These are phyloP conservation scores for Malurus melanocephalus DNA, from an alignment of 2,113 vertebrate genomes.

Conservation along the genomic window DNA sequence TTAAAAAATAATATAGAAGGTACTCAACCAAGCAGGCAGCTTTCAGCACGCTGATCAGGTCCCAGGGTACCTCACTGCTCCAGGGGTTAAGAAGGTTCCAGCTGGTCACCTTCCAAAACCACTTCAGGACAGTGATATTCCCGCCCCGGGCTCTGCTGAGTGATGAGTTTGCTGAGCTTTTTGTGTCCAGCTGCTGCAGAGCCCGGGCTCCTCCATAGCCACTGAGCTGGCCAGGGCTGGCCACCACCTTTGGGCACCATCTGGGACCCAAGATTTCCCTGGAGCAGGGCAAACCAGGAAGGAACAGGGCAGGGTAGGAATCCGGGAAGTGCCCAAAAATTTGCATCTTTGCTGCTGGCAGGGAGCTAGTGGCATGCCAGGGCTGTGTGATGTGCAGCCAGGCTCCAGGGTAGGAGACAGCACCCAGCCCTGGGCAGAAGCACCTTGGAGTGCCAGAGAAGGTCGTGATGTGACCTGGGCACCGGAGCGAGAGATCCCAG, in stretches of 20 bases:
- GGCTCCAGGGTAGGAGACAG: neutral
- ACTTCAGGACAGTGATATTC: neutral
- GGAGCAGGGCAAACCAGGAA: neutral
- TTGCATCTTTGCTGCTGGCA: neutral
- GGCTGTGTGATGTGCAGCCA: neutral
- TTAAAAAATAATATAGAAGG: neutral
- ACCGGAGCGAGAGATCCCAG: neutral
- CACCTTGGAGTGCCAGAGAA: neutral
- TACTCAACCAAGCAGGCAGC: neutral
- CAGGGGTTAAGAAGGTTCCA: neutral
- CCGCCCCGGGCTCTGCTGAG: neutral
- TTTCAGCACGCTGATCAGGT: neutral
- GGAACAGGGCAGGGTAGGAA: neutral
- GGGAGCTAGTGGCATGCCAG: neutral
- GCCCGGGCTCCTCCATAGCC: neutral
- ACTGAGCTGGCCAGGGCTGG: neutral
- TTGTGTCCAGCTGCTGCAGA: neutral
- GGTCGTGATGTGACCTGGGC: neutral
- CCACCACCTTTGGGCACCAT: neutral
- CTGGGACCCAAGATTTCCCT: neutral
- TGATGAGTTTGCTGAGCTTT: neutral
- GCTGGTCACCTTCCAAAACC: neutral
- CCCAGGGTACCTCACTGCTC: neutral
- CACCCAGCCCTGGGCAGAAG: neutral
- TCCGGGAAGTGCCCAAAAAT: fast-evolving